Percentiles rank a stretch among this genome's conserved stretches.
Conservation (phyloP, 53 echinoderm and acorn worm genomes). For the Holothuria scabra region DNA sequence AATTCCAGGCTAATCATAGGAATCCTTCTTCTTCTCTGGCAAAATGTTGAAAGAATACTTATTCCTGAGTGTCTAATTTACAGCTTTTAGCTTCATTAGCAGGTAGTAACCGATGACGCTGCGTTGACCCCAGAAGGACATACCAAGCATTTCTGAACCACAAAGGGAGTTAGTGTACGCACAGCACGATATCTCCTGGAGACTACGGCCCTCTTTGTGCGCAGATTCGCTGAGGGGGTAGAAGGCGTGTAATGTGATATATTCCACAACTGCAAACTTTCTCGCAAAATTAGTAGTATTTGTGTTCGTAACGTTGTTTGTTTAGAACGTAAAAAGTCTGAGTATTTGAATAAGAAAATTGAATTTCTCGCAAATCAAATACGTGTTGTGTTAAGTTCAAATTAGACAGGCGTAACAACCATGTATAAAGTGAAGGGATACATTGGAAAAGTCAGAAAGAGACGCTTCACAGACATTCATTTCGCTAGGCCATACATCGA, state of each 20-base stretch:
- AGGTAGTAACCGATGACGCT: slow-evolving; percentile 41
- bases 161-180: slow-evolving; percentile 33
- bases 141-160: slow-evolving; percentile 34
- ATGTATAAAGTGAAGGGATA: too few species aligned
- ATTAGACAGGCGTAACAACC: too few species aligned
- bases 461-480: too few species aligned
- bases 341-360: too few species aligned
- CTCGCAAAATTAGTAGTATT: slow-evolving; percentile 14
- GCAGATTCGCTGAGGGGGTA: slow-evolving; percentile 33
- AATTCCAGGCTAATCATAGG: too few species aligned
- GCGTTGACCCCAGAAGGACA: slow-evolving; percentile 34
- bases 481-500: too few species aligned
- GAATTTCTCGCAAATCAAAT: too few species aligned
- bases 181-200: slow-evolving; percentile 6
- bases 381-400: too few species aligned
- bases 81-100: slow-evolving; percentile 7
- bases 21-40: too few species aligned
- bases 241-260: slow-evolving; percentile 27
- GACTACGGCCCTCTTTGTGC: slow-evolving; percentile 30
- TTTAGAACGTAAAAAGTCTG: too few species aligned
- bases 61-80: slow-evolving; percentile 18
- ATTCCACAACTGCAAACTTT: slow-evolving; percentile 6
- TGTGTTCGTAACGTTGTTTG: too few species aligned
- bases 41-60: background rate
- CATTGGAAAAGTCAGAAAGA: too few species aligned